phyloP scores from a whole-genome alignment of 2,797 vertebrate genomes.

The Megalops cyprinoides region DNA sequence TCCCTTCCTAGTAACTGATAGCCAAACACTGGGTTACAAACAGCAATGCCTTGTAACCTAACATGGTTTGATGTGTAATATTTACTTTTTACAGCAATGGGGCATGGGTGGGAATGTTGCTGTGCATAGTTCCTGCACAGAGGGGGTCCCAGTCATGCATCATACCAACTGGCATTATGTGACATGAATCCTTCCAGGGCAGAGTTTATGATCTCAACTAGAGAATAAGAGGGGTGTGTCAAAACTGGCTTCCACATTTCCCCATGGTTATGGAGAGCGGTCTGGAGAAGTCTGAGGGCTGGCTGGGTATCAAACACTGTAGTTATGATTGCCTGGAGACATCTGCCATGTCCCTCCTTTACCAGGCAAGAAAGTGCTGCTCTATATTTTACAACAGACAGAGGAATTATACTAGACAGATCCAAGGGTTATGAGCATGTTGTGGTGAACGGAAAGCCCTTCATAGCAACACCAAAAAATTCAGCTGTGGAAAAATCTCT shows the following conservation, averaged over 20 bases:
- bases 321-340: conserved; percentile 18
- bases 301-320: not conserved
- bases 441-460: conserved; percentile 10
- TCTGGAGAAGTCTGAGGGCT: not conserved
- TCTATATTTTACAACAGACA: not conserved
- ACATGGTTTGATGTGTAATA: conserved; percentile 70
- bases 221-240: conserved; percentile 25
- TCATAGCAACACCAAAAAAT: not conserved
- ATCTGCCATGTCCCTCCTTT: conserved; percentile 14
- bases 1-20: conserved; percentile 68
- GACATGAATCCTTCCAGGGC: conserved; percentile 66
- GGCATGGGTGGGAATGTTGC: conserved; percentile 75
- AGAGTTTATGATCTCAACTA: conserved; percentile 57
- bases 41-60: conserved; percentile 71
- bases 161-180: conserved; percentile 72
- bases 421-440: not conserved
- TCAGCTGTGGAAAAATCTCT: not conserved
- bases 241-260: conserved; percentile 1
- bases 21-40: conserved; percentile 63
- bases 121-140: conserved; percentile 74
- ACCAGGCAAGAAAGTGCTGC: conserved; percentile 24
- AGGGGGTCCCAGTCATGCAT: conserved; percentile 79
- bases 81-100: conserved; percentile 64
- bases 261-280: conserved; percentile 11
- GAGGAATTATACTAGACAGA: not conserved